phyloP scores from a whole-genome alignment of 1,140 invertebrate species.

The Zophobas atratus region DNA sequence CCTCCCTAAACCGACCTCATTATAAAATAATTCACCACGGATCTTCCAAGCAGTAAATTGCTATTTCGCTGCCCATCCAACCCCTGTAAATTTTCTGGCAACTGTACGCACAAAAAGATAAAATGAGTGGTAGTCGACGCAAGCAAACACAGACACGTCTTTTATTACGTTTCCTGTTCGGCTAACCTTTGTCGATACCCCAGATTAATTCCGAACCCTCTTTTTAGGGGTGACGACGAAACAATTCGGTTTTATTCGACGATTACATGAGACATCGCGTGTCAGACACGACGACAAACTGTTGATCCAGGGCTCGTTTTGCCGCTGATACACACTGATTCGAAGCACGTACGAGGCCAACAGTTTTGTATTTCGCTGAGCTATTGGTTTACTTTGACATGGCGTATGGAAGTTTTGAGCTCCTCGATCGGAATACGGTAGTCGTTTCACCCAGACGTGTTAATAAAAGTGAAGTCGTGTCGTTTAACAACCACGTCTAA shows the following conservation, averaged over 20 bases:
- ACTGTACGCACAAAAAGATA: too few relatives aligned
- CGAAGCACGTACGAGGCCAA: background rate
- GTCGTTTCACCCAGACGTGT: too few relatives aligned
- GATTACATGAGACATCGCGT: constrained; percentile 1
- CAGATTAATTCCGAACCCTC: background rate
- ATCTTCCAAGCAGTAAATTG: background rate
- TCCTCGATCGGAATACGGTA: too few relatives aligned
- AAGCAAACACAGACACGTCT: too few relatives aligned
- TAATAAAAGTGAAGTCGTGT: too few relatives aligned
- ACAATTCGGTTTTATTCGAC: constrained; percentile 1
- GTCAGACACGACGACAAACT: constrained; percentile 5
- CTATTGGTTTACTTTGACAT: too few relatives aligned
- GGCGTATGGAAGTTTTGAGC: too few relatives aligned
- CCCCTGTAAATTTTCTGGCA: too few relatives aligned
- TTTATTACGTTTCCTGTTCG: too few relatives aligned
- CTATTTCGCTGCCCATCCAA: background rate
- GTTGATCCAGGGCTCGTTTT: constrained; percentile 2
- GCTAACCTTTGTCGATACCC: too few relatives aligned
- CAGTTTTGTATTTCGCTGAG: background rate
- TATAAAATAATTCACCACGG: background rate
- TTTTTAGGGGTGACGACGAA: background rate
- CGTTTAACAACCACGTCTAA: too few relatives aligned
- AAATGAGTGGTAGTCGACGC: too few relatives aligned
- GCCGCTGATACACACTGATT: background rate
- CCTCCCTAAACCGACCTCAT: background rate